Evolutionary conservation across 2,888 invertebrate species (phyloP).

Genomic region (Caenorhabditis sp.): DNA sequence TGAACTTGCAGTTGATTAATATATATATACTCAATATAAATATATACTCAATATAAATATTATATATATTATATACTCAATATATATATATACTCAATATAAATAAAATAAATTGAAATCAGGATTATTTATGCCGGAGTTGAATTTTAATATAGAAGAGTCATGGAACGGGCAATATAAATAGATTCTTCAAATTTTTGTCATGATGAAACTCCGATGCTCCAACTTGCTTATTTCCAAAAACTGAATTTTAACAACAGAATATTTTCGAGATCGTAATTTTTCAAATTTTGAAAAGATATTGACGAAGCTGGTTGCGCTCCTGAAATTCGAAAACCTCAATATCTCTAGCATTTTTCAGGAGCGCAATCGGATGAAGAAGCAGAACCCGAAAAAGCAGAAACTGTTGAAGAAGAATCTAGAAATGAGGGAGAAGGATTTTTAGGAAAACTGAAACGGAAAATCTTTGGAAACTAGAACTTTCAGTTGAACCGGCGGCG

Average conservation of each 20-base stretch:
- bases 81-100: too few species aligned
- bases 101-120: too few species aligned
- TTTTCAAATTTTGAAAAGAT: conserved; percentile 6
- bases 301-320: background rate
- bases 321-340: background rate
- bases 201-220: too few species aligned
- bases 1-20: too few species aligned
- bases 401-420: conserved; percentile 21
- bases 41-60: too few species aligned
- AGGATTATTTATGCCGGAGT: too few species aligned
- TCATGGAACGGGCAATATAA: too few species aligned
- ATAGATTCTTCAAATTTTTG: too few species aligned
- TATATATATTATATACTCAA: too few species aligned
- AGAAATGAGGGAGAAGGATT: conserved; percentile 39
- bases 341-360: background rate
- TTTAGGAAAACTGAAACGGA: conserved; percentile 46
- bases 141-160: too few species aligned
- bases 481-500: background rate
- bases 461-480: conserved; percentile 42
- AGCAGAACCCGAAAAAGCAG: conserved; percentile 27
- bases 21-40: too few species aligned
- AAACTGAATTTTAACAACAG: background rate
- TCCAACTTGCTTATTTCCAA: background rate
- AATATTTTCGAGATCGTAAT: conserved; percentile 31
- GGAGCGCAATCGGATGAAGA: conserved; percentile 3